Base-by-base conservation (phyloP, 2,797 vertebrate species). In the Peromyscus eremicus region DNA sequence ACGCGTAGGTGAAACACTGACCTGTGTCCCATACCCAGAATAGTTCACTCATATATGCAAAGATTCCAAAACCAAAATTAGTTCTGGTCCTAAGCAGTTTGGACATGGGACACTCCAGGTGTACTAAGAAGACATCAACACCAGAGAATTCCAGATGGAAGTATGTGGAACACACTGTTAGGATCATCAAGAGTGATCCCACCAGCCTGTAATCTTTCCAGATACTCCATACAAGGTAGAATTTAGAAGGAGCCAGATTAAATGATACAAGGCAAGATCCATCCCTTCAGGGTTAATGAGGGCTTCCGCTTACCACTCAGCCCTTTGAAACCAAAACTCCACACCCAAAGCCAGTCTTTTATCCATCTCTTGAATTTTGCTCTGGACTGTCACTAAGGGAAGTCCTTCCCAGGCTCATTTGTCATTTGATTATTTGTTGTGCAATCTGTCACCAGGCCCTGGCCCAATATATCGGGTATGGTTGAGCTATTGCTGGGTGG, bases 321-420 rank as follows among this genome's bases (percentile, higher is more conserved):
- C 3, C 37, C 70, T 81, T 43, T 4, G 52, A 90, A 64, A 70
- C 0, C 4, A 40, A 92, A 87, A 13, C 8, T 21, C 40, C 40
- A 1, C 32, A 21, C 52, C n/a, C 17, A 11, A 83, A 71, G 32
- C 34, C 14, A 2, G 62, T 27, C 6, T 52, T 75, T 46, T 25
- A 29, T 32, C 62, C 19, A 34, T 77, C 19, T 62, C 57, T 85
- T 37, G 52, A 92, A 71, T 60, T 92, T 77, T 19, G 29, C 29
- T 29, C 43, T 84, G 66, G 57, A 37, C 86, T 89, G 8, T 62
- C 75, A 85, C 66, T n/a, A 82, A 37, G 95, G 93, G 90, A 46
- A 89, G 71, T 91, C 76, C 60, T 85, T 89, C 57, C 34, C 14
- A 13, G 9, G 49, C 40, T 66, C 49, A 11, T 29, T 37, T 86